Conservation (phyloP, 2,888 invertebrate genomes). For the Trissonchulus latispiculum region DNA sequence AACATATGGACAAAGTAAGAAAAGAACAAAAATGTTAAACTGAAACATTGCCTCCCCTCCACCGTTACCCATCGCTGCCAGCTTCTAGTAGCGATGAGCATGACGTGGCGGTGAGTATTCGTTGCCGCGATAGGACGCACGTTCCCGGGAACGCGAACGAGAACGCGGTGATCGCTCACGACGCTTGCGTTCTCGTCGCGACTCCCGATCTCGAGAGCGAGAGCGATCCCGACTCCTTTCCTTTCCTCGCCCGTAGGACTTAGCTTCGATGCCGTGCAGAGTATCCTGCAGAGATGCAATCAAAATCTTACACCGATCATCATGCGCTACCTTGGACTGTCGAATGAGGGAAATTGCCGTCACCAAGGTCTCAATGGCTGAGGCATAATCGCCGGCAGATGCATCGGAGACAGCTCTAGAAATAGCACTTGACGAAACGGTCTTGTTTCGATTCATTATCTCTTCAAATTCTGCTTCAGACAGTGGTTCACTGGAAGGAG, state of each 20-base stretch:
- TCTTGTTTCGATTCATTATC: conserved; percentile 89
- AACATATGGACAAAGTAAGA: too few relatives aligned
- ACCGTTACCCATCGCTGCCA: too few relatives aligned
- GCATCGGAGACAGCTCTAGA: conserved; percentile 94
- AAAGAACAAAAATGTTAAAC: too few relatives aligned
- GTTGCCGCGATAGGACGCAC: conserved; percentile 9
- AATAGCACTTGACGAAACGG: conserved; percentile 93
- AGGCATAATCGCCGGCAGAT: conserved; percentile 73
- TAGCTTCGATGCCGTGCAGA: conserved; percentile 88
- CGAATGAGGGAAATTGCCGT: conserved; percentile 97
- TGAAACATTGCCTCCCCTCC: too few relatives aligned
- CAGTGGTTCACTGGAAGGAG: conserved; percentile 31
- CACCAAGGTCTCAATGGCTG: conserved; percentile 94
- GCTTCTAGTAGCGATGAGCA: neutral
- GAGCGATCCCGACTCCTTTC: neutral
- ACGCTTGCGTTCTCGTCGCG: conserved; percentile 10
- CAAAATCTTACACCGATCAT: conserved; percentile 94
- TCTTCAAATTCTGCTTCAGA: conserved; percentile 93
- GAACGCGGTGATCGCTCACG: conserved; percentile 17
- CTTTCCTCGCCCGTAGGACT: conserved; percentile 63
- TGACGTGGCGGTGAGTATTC: conserved; percentile 21
- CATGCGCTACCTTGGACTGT: conserved; percentile 87
- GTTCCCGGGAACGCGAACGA: conserved; percentile 21
- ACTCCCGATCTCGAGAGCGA: conserved; percentile 16
- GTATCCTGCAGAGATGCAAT: conserved; percentile 94